phyloP scores from a whole-genome alignment of 2,888 invertebrate species.

The Conistra vaccinii region DNA sequence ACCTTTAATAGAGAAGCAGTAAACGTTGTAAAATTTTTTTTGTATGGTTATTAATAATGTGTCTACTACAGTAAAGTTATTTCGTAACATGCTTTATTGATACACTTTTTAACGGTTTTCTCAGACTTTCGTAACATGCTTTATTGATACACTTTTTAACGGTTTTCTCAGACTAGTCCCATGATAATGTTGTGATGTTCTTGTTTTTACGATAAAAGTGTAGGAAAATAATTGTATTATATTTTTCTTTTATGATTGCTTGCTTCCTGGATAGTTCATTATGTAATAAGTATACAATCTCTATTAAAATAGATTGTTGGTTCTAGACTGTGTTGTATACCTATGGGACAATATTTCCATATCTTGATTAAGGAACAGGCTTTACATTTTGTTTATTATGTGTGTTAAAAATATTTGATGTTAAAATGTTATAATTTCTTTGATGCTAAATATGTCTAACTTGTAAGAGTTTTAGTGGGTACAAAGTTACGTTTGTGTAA shows the following conservation, averaged over 20 bases:
- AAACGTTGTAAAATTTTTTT: not conserved
- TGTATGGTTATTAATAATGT: not conserved
- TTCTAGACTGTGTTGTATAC: not conserved
- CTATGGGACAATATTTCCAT: slow-evolving; percentile 14
- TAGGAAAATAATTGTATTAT: not conserved
- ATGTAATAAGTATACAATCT: not conserved
- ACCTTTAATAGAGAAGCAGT: no score
- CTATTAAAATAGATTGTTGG: not conserved
- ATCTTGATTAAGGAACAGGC: not conserved
- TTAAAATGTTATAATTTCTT: not conserved
- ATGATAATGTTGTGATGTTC: not conserved
- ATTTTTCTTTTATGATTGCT: not conserved
- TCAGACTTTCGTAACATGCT: no score
- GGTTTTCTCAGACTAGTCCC: no score
- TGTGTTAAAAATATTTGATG: not conserved
- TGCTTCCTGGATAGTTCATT: not conserved
- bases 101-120: no score
- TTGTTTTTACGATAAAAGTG: not conserved
- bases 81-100: no score
- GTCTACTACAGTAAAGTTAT: no score
- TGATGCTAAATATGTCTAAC: not conserved
- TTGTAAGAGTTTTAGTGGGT: not conserved
- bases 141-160: no score
- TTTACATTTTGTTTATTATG: not conserved
- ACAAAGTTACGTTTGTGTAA: not conserved